These are phyloP conservation scores for Drosophila tani DNA, from an alignment of 1,140 invertebrate genomes.

Conservation along the genomic window DNA sequence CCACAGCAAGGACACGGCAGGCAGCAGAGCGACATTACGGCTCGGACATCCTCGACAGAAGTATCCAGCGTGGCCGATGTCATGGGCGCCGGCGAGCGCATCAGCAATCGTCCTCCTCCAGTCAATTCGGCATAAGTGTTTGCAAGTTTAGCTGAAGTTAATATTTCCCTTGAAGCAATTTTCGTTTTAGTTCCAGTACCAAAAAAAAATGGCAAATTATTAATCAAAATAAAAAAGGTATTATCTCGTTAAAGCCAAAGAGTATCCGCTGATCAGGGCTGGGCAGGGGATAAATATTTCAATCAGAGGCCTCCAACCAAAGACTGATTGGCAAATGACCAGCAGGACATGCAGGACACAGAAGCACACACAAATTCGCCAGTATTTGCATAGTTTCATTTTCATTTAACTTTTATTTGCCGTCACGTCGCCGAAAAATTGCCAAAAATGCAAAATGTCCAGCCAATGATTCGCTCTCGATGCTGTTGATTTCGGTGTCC, in stretches of 20 bases:
- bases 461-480: slow-evolving; percentile 26
- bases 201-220: no score
- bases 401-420: slow-evolving; percentile 74
- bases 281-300: slow-evolving; percentile 1
- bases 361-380: slow-evolving; percentile 15
- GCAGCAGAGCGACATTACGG: no score
- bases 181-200: no score
- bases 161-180: no score
- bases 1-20: no score
- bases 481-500: slow-evolving; percentile 16
- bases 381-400: slow-evolving; percentile 64
- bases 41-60: no score
- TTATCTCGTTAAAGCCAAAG: no score
- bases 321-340: slow-evolving; percentile 46
- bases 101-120: not conserved
- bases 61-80: slow-evolving; percentile 6
- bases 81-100: slow-evolving; percentile 5
- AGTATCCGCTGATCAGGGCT: no score
- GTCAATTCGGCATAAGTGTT: no score
- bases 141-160: no score
- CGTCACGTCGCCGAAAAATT: slow-evolving; percentile 52
- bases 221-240: no score
- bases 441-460: slow-evolving; percentile 56
- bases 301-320: not conserved
- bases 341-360: slow-evolving; percentile 3